Percentiles rank a stretch among this genome's conserved stretches.
Conservation (phyloP, 2,113 vertebrate species). For the Apistogramma diplotaenia region DNA sequence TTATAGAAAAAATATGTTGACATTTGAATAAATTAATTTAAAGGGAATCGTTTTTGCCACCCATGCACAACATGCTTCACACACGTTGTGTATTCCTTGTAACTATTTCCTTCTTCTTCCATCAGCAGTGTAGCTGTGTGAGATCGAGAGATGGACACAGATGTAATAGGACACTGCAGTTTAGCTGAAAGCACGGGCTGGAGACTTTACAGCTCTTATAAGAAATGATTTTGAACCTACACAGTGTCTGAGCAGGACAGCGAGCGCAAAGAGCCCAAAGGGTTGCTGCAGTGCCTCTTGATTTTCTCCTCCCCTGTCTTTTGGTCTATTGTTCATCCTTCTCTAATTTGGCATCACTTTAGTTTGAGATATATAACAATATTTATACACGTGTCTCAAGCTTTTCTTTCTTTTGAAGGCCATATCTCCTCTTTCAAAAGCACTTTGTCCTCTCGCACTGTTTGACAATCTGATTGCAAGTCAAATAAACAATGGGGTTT, state of each 20-base stretch:
- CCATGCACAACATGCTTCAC: not conserved
- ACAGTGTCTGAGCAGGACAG: conserved; percentile 12
- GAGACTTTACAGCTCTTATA: not conserved
- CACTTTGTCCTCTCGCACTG: conserved; percentile 5
- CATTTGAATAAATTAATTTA: not conserved
- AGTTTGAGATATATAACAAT: not conserved
- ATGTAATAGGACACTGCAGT: not conserved
- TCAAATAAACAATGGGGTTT: conserved; percentile 33
- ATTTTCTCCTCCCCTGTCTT: conserved; percentile 3
- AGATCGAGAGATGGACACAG: not conserved
- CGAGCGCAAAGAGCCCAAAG: not conserved
- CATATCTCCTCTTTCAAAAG: not conserved
- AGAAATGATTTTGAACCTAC: conserved; percentile 9
- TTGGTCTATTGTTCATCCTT: not conserved
- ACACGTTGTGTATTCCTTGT: not conserved
- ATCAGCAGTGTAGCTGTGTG: not conserved
- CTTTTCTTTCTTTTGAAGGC: not conserved
- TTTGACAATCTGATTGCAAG: conserved; percentile 32
- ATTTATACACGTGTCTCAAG: not conserved
- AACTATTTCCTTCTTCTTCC: not conserved
- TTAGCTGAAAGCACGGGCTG: not conserved
- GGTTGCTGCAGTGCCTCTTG: conserved; percentile 11
- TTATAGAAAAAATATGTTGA: not conserved
- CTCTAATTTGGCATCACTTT: conserved; percentile 9
- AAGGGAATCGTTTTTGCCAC: not conserved